Evolutionary conservation across 1,140 invertebrate species (phyloP), one percentile per base, ranked within the genome.

Genomic region (Hycleus cichorii): DNA sequence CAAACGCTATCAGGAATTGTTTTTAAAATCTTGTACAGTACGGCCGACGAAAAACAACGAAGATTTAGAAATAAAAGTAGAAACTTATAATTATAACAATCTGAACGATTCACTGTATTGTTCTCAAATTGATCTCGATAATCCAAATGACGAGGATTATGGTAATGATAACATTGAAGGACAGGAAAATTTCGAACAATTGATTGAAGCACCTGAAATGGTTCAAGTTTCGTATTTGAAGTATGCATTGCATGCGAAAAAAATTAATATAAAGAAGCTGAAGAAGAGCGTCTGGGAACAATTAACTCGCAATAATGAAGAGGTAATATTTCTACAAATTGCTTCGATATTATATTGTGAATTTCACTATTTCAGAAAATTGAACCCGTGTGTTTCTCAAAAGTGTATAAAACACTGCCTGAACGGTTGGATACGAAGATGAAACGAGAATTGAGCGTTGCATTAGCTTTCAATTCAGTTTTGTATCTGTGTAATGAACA

Each of bases 211-310:
- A 11, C 84, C 84, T 3, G 74, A 76, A 66, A 62, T 76, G 32
- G 74, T 87, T 40, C 77, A 80, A 3, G 84, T 86, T 74, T 81
- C 84, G 57, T 80, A 82, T 61, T 85, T 91, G 54, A 78, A 80
- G 1, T 91, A 89, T 70, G 86, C 88, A 8, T 81, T 84, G 72
- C 78, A 81, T 60, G 87, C 89, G 0, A 91, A 91, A 65, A 89
- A 86, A 66, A 80, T 91, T 6, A 86, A 93, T 67, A 89, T 93
- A 78, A 85, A 84, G 61, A 83, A 84, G 67, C 66, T 93, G 7
- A 91, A 91, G 69, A 72, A 76, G 39, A 77, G 79, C 3, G 85
- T 90, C 51, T 91, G 88, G 87, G 79, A 78, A 59, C 75, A 75
- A 71, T 25, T 77, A 75, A 59, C 74, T 24, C 5, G 58, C 32